These are phyloP conservation scores for Pelusios castaneus DNA, from an alignment of 2,113 vertebrate species.

Conservation along the genomic window DNA sequence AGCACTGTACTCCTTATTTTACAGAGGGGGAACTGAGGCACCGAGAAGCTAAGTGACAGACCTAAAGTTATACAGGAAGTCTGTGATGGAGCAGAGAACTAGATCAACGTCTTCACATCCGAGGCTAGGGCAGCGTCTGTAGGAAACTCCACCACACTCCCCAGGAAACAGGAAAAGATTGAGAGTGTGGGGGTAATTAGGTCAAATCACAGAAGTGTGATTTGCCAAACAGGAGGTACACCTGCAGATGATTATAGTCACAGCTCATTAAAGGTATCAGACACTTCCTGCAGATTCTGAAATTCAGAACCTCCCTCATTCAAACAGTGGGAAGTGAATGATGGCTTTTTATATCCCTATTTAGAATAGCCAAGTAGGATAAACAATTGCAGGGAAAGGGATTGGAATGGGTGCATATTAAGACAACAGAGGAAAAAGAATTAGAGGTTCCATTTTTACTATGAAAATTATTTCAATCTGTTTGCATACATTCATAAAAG, in stretches of 20 bases:
- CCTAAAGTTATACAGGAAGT: background rate
- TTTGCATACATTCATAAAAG: background rate
- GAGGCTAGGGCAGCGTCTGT: background rate
- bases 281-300: background rate
- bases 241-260: background rate
- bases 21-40: background rate
- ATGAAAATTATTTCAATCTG: background rate
- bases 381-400: background rate
- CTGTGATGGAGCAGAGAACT: background rate
- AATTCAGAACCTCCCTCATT: background rate
- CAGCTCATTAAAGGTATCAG: background rate
- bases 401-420: background rate
- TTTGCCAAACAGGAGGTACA: background rate
- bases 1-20: background rate
- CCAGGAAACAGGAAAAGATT: background rate
- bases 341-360: background rate
- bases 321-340: background rate
- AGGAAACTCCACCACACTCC: background rate
- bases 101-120: background rate
- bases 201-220: background rate
- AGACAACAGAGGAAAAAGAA: background rate
- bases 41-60: background rate
- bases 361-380: background rate
- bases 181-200: background rate
- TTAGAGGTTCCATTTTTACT: background rate